phyloP scores from a whole-genome alignment of 2,797 vertebrate genomes.

The Acanthurus leucopareius region DNA sequence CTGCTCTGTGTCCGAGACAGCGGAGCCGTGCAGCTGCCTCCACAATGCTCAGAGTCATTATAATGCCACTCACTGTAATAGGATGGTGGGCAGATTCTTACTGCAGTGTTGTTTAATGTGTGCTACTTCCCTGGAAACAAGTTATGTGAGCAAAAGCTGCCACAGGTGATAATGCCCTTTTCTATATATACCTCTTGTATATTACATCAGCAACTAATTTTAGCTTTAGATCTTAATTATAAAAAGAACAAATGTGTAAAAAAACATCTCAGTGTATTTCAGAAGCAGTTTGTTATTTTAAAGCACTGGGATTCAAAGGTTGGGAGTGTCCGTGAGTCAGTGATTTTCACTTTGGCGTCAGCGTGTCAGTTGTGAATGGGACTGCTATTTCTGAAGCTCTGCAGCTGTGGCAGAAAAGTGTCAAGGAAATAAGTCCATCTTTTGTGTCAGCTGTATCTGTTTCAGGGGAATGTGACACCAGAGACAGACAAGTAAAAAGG shows the following conservation, averaged over 20 bases:
- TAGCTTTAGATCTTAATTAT: neutral
- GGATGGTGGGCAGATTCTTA: slow-evolving; percentile 21
- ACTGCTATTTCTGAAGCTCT: slow-evolving; percentile 59
- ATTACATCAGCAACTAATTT: slow-evolving; percentile 4
- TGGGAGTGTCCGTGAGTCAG: slow-evolving; percentile 12
- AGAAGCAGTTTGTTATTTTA: slow-evolving; percentile 2
- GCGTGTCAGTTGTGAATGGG: slow-evolving; percentile 41
- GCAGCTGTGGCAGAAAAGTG: slow-evolving; percentile 64
- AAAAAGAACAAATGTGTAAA: neutral
- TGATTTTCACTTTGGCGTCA: slow-evolving; percentile 45
- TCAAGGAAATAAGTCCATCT: slow-evolving; percentile 59
- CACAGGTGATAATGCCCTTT: neutral
- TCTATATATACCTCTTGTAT: too few species aligned
- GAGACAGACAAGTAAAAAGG: slow-evolving; percentile 48
- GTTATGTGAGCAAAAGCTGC: slow-evolving; percentile 9
- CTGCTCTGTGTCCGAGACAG: slow-evolving; percentile 64
- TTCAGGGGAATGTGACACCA: slow-evolving; percentile 71
- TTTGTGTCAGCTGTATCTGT: slow-evolving; percentile 72
- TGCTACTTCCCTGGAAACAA: slow-evolving; percentile 10
- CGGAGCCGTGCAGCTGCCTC: slow-evolving; percentile 47
- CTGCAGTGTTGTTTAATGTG: slow-evolving; percentile 25
- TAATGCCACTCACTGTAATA: slow-evolving; percentile 46
- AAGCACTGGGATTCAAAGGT: slow-evolving; percentile 6
- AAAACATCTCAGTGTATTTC: neutral
- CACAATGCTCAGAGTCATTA: slow-evolving; percentile 55